These are phyloP conservation scores for Poliocrania exsul DNA, from an alignment of 2,797 vertebrate species.

Conservation along the genomic window DNA sequence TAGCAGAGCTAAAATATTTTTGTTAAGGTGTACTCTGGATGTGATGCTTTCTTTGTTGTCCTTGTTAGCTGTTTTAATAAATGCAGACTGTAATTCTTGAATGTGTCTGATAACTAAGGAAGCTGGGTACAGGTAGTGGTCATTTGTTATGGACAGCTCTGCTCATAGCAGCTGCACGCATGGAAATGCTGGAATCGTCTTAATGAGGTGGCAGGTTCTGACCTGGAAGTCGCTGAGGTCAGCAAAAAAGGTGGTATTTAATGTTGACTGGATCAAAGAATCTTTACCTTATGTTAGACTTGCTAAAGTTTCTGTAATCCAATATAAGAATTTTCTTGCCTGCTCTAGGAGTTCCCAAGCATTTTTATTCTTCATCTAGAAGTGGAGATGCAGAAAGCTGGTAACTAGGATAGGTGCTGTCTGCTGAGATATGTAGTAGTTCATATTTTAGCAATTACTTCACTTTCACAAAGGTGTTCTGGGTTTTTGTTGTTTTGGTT, in stretches of 20 bases:
- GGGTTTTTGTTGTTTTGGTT: no score
- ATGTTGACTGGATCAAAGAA: background rate
- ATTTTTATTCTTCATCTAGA: background rate
- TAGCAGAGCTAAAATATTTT: background rate
- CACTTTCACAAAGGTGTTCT: background rate
- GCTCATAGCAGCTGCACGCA: background rate
- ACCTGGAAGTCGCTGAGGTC: background rate
- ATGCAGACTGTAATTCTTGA: background rate
- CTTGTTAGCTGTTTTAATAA: constrained; percentile 23
- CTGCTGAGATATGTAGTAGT: background rate
- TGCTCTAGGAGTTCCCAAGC: background rate
- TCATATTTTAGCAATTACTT: background rate
- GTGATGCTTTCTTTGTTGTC: background rate
- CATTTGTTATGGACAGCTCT: background rate
- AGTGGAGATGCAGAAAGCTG: background rate
- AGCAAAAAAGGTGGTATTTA: background rate
- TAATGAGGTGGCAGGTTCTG: background rate
- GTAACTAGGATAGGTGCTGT: background rate
- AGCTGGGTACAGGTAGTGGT: background rate
- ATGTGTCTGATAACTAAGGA: background rate
- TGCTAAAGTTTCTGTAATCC: background rate
- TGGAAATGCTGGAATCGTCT: background rate
- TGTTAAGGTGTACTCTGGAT: background rate
- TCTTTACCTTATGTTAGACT: background rate
- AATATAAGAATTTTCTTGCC: background rate